phyloP scores from a whole-genome alignment of 2,888 invertebrate species.

The Apamea anceps region DNA sequence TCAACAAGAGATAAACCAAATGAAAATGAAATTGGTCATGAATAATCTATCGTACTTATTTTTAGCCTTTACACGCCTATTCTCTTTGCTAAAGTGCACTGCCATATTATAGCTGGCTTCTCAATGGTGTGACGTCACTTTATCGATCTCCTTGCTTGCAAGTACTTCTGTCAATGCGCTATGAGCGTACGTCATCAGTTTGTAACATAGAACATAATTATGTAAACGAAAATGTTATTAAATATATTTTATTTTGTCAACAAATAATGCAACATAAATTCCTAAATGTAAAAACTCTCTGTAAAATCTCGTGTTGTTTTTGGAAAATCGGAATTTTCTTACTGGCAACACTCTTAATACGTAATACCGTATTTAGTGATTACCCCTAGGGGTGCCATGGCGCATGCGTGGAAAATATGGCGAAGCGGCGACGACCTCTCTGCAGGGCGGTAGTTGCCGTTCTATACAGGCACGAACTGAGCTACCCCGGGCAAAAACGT shows the following conservation, averaged over 20 bases:
- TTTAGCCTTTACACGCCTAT: slow-evolving; percentile 66
- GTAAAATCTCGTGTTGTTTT: neutral
- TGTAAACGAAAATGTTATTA: slow-evolving; percentile 10
- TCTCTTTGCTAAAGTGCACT: slow-evolving; percentile 71
- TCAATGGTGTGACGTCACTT: slow-evolving; percentile 88
- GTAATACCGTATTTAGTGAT: slow-evolving; percentile 82
- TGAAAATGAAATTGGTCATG: slow-evolving; percentile 42
- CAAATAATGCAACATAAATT: neutral
- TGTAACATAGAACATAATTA: slow-evolving; percentile 3
- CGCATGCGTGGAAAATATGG: slow-evolving; percentile 89
- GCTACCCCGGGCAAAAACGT: slow-evolving; percentile 20
- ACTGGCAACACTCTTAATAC: slow-evolving; percentile 73
- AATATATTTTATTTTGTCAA: neutral
- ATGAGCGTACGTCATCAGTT: slow-evolving; percentile 70
- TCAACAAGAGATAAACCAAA: neutral
- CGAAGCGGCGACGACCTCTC: slow-evolving; percentile 80
- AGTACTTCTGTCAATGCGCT: slow-evolving; percentile 74
- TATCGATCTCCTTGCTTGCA: slow-evolving; percentile 79
- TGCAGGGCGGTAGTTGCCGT: slow-evolving; percentile 80
- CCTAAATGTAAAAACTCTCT: neutral
- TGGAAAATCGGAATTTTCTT: slow-evolving; percentile 20
- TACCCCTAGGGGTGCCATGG: slow-evolving; percentile 77
- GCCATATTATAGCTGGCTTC: slow-evolving; percentile 68
- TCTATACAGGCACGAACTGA: slow-evolving; percentile 75
- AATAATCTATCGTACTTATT: slow-evolving; percentile 51